Conservation (phyloP, 2,888 invertebrate species). For the Rhingia campestris region DNA sequence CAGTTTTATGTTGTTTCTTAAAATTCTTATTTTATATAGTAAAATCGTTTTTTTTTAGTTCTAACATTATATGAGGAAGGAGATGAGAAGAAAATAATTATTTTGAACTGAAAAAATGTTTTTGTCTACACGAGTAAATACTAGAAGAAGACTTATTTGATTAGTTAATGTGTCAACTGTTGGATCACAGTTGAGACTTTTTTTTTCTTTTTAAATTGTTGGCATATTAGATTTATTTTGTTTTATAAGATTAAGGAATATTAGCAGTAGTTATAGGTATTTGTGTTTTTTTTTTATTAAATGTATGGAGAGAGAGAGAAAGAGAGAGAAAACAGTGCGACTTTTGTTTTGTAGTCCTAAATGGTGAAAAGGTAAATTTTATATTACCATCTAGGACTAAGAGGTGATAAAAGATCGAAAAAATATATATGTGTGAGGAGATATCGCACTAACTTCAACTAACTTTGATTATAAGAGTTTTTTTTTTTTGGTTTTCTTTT, state of each 20-base stretch:
- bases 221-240: conserved; percentile 58
- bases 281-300: conserved; percentile 4
- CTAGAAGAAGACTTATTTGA: conserved; percentile 54
- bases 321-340: conserved; percentile 65
- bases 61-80: conserved; percentile 41
- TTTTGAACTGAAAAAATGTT: conserved; percentile 21
- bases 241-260: conserved; percentile 39
- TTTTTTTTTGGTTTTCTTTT: conserved; percentile 21
- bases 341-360: conserved; percentile 35
- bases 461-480: conserved; percentile 54
- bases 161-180: conserved; percentile 51
- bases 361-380: conserved; percentile 40
- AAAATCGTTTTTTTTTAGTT: conserved; percentile 37
- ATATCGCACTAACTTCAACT: conserved; percentile 68
- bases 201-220: conserved; percentile 54
- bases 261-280: conserved; percentile 57
- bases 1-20: conserved; percentile 36
- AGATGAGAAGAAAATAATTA: conserved; percentile 25
- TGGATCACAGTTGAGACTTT: conserved; percentile 51
- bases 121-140: conserved; percentile 32
- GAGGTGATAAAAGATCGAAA: conserved; percentile 68
- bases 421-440: conserved; percentile 60
- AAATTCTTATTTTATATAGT: conserved; percentile 12
- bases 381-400: conserved; percentile 42
- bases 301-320: conserved; percentile 41